phyloP scores from a whole-genome alignment of 2,113 vertebrate species.

The Ptyas mucosa region DNA sequence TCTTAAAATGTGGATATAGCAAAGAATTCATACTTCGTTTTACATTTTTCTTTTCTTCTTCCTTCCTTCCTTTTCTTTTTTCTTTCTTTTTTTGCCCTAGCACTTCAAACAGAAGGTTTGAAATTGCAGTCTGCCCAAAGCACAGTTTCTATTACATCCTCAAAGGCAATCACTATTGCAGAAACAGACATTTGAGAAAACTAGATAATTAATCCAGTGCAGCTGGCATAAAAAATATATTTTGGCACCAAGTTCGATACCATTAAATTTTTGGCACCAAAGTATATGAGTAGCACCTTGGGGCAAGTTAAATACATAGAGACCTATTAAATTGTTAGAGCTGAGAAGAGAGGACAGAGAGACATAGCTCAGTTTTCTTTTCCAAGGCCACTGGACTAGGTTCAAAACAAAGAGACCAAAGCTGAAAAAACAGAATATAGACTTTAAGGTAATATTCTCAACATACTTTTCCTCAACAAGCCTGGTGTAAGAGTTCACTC shows the following conservation, averaged over 20 bases:
- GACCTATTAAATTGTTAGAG: constrained; percentile 53
- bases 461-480: background rate
- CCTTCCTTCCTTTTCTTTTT: background rate
- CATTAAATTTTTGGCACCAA: constrained; percentile 72
- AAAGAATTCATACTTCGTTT: constrained; percentile 1
- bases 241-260: constrained; percentile 59
- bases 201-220: constrained; percentile 67
- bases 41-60: background rate
- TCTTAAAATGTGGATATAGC: constrained; percentile 6
- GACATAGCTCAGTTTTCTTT: constrained; percentile 12
- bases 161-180: constrained; percentile 69
- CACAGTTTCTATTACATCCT: constrained; percentile 55
- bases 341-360: constrained; percentile 15
- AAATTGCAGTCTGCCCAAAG: constrained; percentile 40
- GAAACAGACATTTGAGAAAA: constrained; percentile 70
- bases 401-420: constrained; percentile 21
- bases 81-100: constrained; percentile 29
- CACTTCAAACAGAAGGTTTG: constrained; percentile 35
- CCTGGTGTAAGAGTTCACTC: background rate
- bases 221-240: constrained; percentile 68
- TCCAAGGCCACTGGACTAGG: constrained; percentile 19
- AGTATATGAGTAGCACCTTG: constrained; percentile 49
- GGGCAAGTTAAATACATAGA: constrained; percentile 61
- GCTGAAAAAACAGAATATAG: background rate
- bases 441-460: constrained; percentile 15